Percentiles rank a stretch among this genome's conserved stretches.
Conservation (phyloP, 2,888 invertebrate species). For the Caenorhabditis sp. region DNA sequence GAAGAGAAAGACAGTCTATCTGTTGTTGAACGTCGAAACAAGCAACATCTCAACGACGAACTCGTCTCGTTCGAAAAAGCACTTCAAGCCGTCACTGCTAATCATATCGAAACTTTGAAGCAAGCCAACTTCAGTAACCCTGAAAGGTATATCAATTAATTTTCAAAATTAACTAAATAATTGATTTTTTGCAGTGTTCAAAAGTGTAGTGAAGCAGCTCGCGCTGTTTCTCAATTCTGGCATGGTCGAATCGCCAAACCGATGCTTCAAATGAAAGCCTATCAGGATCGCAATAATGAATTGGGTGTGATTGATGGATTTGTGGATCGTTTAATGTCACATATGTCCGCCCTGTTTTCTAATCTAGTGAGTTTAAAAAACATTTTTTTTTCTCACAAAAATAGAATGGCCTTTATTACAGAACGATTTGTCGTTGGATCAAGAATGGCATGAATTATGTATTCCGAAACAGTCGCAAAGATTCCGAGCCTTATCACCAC, state of each 20-base stretch:
- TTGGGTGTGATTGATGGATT: conserved; percentile 83
- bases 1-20: conserved; percentile 88
- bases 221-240: conserved; percentile 56
- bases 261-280: conserved; percentile 55
- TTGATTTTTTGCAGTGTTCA: conserved; percentile 58
- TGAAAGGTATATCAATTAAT: conserved; percentile 43
- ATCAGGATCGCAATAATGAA: conserved; percentile 61
- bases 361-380: conserved; percentile 79
- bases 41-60: conserved; percentile 74
- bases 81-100: conserved; percentile 58
- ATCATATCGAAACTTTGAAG: conserved; percentile 59
- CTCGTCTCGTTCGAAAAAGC: conserved; percentile 50
- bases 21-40: conserved; percentile 85
- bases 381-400: too few species aligned
- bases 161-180: background rate
- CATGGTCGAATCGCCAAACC: conserved; percentile 49
- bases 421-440: conserved; percentile 55
- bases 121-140: conserved; percentile 66
- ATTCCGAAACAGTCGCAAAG: conserved; percentile 82
- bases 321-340: conserved; percentile 84
- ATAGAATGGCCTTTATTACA: conserved; percentile 18
- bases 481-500: conserved; percentile 84
- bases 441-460: conserved; percentile 74
- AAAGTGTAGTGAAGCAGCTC: conserved; percentile 64
- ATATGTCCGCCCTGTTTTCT: conserved; percentile 91